Evolutionary conservation across 2,797 vertebrate species (phyloP), one percentile per base, ranked within the genome.

Genomic region (Lagodon rhomboides): DNA sequence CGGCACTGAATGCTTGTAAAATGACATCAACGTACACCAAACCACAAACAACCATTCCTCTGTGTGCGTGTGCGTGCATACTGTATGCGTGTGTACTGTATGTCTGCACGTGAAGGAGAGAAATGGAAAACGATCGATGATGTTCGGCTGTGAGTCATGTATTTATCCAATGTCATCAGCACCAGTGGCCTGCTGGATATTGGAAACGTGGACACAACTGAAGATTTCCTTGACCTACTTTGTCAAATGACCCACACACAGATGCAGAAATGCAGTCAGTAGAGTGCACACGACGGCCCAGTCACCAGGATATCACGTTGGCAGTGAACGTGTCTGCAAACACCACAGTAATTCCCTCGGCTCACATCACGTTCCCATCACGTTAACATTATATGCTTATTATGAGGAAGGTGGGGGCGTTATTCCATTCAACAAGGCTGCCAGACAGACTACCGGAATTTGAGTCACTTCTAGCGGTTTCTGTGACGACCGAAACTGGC

Each of bases 21-120:
- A 69, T 91, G 83, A 89, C 84, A 84, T 89, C 80, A 91, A 63
- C 59, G 43, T 49, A 68, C 81, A 67, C 58, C 54, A 65, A 80
- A 79, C 62, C 68, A 64, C 67, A 73, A 68, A 67, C 41, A 69
- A 76, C 61, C 56, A 41, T 65, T 53, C 47, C 38, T 58, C 4
- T 69, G 63, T 25, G 38, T 71, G 68, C 53, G 20, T 51, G 41
- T 56, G 53, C 50, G 66, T 22, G 17, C 58, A 50, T 63, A 68
- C 50, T 22, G 12, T 51, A 17, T 20, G 50, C 68, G 53, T 60
- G 46, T 56, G 22, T 38, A 43, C n/a, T 30, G 27, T 50, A 23
- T 13, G 38, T 46, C 4, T 61, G 55, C 12, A 2, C 58, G 56
- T 59, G 67, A 16, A 59, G 51, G 44, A 54, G 34, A 46, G 0